phyloP scores from a whole-genome alignment of 1,140 invertebrate genomes.

The Geopemphigus sp. region DNA sequence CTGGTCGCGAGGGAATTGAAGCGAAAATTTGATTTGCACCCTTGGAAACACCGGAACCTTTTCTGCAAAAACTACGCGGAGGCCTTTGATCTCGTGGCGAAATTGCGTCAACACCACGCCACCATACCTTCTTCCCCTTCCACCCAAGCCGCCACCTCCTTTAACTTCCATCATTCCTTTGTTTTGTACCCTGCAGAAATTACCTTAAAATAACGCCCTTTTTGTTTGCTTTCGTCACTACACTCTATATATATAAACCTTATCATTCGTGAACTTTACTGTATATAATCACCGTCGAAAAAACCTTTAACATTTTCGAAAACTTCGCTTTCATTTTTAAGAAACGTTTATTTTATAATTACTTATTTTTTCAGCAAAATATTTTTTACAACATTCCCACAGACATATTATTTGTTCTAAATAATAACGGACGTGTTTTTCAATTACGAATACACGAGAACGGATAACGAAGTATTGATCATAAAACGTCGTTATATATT shows the following conservation, averaged over 20 bases:
- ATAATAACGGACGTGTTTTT: too few species aligned
- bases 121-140: neutral
- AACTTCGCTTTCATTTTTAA: neutral
- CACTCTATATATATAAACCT: neutral
- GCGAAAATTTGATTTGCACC: conserved; percentile 50
- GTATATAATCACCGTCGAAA: neutral
- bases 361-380: too few species aligned
- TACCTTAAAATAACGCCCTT: conserved; percentile 48
- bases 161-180: conserved; percentile 32
- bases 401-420: too few species aligned
- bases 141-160: neutral
- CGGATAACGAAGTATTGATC: neutral
- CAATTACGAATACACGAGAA: neutral
- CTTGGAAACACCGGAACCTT: conserved; percentile 37
- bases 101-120: conserved; percentile 48
- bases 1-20: conserved; percentile 43
- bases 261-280: neutral
- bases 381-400: too few species aligned
- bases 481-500: neutral
- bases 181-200: conserved; percentile 34
- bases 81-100: conserved; percentile 37
- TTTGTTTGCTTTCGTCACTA: conserved; percentile 16
- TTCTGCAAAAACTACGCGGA: conserved; percentile 17
- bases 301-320: neutral
- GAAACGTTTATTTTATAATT: too few species aligned